Conservation (phyloP, 2,888 invertebrate species). For the Pharmacophagus antenor region DNA sequence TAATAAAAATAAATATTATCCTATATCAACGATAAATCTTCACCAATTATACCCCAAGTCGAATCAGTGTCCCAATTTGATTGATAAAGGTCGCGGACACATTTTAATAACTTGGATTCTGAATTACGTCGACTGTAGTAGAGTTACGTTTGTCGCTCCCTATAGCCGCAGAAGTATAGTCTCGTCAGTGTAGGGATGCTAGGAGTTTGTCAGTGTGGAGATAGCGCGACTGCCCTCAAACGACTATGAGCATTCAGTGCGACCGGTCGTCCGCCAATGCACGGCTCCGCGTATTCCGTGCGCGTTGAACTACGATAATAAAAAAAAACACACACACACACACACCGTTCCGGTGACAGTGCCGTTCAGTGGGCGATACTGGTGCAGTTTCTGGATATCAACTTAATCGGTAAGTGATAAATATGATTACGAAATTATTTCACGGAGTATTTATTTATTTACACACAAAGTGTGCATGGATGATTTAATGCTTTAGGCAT, state of each 20-base stretch:
- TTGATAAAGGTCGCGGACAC: background rate
- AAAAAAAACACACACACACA: constrained; percentile 4
- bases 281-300: constrained; percentile 1
- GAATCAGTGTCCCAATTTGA: background rate
- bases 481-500: too few species aligned
- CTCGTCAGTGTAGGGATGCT: background rate
- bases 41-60: background rate
- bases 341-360: constrained; percentile 5
- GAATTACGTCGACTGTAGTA: background rate
- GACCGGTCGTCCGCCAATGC: constrained; percentile 5
- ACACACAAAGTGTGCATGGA: too few species aligned
- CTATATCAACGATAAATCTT: background rate
- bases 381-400: constrained; percentile 18
- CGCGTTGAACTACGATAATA: constrained; percentile 1
- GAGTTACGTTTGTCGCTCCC: background rate
- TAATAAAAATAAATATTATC: too few species aligned
- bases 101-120: constrained; percentile 1
- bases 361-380: constrained; percentile 1
- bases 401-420: constrained; percentile 10
- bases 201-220: background rate
- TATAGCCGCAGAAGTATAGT: background rate
- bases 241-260: constrained; percentile 10
- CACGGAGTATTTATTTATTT: too few species aligned
- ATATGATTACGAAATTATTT: background rate
- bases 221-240: constrained; percentile 13